Base-by-base conservation (phyloP, 1,140 invertebrate species). In the Dolichoris vasculosae region DNA sequence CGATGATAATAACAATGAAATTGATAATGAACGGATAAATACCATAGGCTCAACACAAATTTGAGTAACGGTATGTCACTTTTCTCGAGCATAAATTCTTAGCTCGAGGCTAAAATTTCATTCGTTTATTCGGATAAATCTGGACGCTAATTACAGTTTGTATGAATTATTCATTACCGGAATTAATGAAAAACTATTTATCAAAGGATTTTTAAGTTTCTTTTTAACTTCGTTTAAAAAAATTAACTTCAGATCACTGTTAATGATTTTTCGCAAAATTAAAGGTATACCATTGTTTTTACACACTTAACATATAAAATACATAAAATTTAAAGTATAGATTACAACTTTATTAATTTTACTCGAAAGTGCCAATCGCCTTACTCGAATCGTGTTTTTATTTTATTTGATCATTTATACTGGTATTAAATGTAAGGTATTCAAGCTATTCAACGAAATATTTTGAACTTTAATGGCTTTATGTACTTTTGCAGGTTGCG, bases 391-490 rank as follows among this genome's bases (percentile, higher is more conserved):
- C 20, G 51, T 55, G 17, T 55, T 17, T 55, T 55, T 64, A 64
- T 64, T n/a, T 30, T n/a, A n/a, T 30, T 64, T 64, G n/a, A 30
- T 30, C 20, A 11, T 11, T 73, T 15, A 9, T n/a, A n/a, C 20
- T 1, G 43, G 17, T 43, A n/a, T 73, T 73, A n/a, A 43, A 43
- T 73, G 8, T 38, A 30, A 71, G n/a, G 9, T 4, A 43, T 13
- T 11, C 23, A 40, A n/a, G 32, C 38, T n/a, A 0, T 43, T 0
- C 20, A 26, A 26, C 4, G 38, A n/a, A 40, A 43, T 32, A 43
- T 73, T 73, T 43, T 8, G 23, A 73, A 26, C 38, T 75, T 73
- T 77, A 77, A 55, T 63, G 55, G n/a, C 59, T 80, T 67, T 30
- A 78, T 73, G 83, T 30, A 46, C 55, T 63, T 51, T 43, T 73